phyloP scores from a whole-genome alignment of 2,113 vertebrate genomes.

The Sander lucioperca region DNA sequence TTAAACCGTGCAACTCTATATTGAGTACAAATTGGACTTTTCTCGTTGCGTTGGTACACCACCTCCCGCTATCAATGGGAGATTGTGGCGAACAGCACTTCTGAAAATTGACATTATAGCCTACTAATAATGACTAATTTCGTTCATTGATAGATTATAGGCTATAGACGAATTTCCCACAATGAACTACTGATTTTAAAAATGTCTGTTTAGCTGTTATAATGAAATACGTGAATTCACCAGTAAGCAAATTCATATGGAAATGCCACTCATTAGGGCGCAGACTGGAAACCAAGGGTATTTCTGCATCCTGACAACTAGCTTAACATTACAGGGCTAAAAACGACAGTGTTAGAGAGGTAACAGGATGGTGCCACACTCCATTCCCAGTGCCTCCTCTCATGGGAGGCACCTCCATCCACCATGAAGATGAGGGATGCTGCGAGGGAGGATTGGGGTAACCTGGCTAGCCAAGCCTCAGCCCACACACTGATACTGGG shows the following conservation, averaged over 20 bases:
- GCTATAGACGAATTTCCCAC: not conserved
- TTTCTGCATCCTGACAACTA: not conserved
- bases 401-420: constrained; percentile 66
- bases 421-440: constrained; percentile 43
- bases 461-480: constrained; percentile 8
- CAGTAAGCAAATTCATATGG: not conserved
- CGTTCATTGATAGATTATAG: not conserved
- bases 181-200: not conserved
- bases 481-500: not conserved
- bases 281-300: not conserved
- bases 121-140: no score
- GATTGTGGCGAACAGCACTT: not conserved
- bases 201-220: not conserved
- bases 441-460: constrained; percentile 13
- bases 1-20: not conserved
- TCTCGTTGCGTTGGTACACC: not conserved
- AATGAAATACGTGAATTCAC: not conserved
- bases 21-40: not conserved
- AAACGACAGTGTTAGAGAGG: constrained; percentile 9
- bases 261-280: not conserved
- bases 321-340: not conserved
- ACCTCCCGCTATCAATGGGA: not conserved
- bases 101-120: not conserved
- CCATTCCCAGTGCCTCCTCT: constrained; percentile 32
- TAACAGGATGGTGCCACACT: constrained; percentile 30